Evolutionary conservation across 2,113 vertebrate species (phyloP).

Genomic region (Apeltes quadracus): DNA sequence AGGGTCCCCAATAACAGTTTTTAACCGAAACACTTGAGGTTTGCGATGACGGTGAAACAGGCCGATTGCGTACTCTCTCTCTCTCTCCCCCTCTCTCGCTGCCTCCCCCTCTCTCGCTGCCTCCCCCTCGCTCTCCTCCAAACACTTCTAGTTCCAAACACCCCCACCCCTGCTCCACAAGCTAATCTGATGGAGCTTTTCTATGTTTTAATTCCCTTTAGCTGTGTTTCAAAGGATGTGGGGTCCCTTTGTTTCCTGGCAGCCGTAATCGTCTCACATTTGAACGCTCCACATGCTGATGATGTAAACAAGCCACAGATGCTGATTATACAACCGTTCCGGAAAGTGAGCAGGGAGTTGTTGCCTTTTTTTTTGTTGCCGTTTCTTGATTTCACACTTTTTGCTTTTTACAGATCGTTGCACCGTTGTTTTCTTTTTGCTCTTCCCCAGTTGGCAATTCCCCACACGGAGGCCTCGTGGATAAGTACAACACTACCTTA

Average conservation of each 20-base stretch:
- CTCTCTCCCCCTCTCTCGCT: slow-evolving; percentile 3
- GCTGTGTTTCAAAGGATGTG: slow-evolving; percentile 36
- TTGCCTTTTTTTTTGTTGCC: background rate
- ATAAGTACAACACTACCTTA: background rate
- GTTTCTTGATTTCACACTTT: slow-evolving; percentile 15
- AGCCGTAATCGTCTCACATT: slow-evolving; percentile 42
- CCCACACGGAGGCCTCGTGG: background rate
- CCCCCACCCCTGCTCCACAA: slow-evolving; percentile 5
- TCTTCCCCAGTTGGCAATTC: background rate
- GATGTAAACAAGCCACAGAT: slow-evolving; percentile 49
- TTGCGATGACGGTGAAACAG: slow-evolving; percentile 36
- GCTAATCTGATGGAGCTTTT: slow-evolving; percentile 33
- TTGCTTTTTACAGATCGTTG: slow-evolving; percentile 9
- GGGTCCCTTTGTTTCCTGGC: slow-evolving; percentile 40
- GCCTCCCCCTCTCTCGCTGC: background rate
- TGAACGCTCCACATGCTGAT: slow-evolving; percentile 55
- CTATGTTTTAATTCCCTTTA: slow-evolving; percentile 25
- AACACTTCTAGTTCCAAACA: slow-evolving; percentile 6
- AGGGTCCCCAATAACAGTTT: background rate
- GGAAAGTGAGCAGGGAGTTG: background rate
- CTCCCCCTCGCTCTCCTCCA: background rate
- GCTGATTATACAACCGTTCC: slow-evolving; percentile 22
- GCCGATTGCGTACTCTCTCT: slow-evolving; percentile 24
- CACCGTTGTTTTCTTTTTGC: background rate
- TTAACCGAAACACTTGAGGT: slow-evolving; percentile 30